Conservation (phyloP, 2,113 vertebrate genomes). For the Erpornis zantholeuca region DNA sequence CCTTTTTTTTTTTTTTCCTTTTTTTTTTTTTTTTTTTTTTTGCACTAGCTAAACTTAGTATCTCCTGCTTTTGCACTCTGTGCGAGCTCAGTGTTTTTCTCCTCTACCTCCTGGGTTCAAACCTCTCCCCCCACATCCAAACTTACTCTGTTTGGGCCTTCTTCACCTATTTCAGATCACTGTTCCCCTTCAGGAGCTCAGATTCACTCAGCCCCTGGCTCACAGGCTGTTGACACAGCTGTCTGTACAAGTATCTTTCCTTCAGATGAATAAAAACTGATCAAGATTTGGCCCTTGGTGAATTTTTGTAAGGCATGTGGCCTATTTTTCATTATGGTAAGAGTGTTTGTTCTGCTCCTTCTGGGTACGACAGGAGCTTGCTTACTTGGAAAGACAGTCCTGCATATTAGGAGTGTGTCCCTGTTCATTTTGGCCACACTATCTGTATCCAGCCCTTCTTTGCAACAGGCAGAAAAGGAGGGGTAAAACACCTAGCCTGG, state of each 20-base stretch:
- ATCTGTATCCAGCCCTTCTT: background rate
- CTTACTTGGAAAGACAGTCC: background rate
- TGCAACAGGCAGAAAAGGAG: background rate
- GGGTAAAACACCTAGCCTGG: constrained; percentile 7
- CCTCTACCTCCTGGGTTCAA: background rate
- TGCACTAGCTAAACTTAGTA: background rate
- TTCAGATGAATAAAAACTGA: constrained; percentile 55
- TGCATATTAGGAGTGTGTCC: background rate
- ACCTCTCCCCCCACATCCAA: background rate
- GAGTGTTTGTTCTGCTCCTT: constrained; percentile 30
- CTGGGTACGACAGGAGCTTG: background rate
- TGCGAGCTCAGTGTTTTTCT: background rate
- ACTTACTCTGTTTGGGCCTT: background rate
- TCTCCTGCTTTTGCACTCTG: background rate
- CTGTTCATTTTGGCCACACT: background rate
- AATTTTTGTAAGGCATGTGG: constrained; percentile 37
- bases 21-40: background rate
- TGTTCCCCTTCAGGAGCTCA: background rate
- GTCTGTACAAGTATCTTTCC: background rate
- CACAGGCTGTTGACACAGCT: constrained; percentile 59
- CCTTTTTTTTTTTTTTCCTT: background rate
- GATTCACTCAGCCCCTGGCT: constrained; percentile 33
- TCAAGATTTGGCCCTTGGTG: constrained; percentile 40
- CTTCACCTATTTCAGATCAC: constrained; percentile 6
- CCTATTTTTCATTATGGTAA: constrained; percentile 42